A percentile compares a stretch with the other conserved stretches of the same genome.
phyloP scores from a whole-genome alignment of 2,113 vertebrate species.

The Zosterops lateralis region DNA sequence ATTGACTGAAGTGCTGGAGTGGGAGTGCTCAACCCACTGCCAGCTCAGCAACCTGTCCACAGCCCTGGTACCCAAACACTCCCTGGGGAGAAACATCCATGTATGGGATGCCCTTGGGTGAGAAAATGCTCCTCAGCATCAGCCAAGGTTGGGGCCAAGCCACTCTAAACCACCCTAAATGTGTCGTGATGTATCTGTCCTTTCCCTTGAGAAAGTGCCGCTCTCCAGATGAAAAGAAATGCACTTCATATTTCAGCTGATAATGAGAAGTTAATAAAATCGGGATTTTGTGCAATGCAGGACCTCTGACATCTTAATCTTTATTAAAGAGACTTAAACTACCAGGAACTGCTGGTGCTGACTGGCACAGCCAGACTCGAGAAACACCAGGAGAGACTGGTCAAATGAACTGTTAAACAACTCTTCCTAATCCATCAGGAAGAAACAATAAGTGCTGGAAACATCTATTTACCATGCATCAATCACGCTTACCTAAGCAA shows the following conservation, averaged over 20 bases:
- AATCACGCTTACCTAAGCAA: slow-evolving; percentile 83
- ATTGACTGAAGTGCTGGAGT: not conserved
- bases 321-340: slow-evolving; percentile 96
- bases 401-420: slow-evolving; percentile 89
- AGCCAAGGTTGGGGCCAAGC: not conserved
- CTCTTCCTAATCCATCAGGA: slow-evolving; percentile 82
- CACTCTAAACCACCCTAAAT: not conserved
- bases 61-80: fast-evolving
- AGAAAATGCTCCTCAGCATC: not conserved
- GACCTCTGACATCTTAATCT: slow-evolving; percentile 98
- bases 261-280: slow-evolving; percentile 89
- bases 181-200: not conserved
- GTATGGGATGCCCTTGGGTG: not conserved
- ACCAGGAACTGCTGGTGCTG: slow-evolving; percentile 79
- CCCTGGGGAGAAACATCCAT: not conserved
- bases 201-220: slow-evolving; percentile 36
- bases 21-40: fast-evolving
- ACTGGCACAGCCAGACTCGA: slow-evolving; percentile 80
- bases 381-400: slow-evolving; percentile 71
- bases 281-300: slow-evolving; percentile 81
- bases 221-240: slow-evolving; percentile 52
- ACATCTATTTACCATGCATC: slow-evolving; percentile 82
- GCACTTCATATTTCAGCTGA: slow-evolving; percentile 72
- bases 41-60: not conserved
- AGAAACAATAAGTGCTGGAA: slow-evolving; percentile 80